Conservation (phyloP, 1,140 invertebrate genomes). For the Liolophura sinensis region DNA sequence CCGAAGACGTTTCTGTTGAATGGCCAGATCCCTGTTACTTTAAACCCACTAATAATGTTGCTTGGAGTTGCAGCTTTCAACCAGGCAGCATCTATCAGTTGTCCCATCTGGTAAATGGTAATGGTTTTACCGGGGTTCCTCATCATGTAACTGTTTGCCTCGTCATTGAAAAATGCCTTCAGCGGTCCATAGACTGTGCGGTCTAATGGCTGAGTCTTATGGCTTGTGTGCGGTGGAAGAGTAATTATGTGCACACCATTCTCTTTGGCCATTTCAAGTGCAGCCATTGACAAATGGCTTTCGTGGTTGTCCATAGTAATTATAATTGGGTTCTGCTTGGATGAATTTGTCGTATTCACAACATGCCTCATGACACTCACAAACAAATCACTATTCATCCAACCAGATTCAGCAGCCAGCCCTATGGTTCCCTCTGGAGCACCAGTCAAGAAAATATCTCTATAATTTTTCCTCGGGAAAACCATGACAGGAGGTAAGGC, state of each 20-base stretch:
- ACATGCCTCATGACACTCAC: slow-evolving; percentile 60
- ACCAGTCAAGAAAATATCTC: slow-evolving; percentile 55
- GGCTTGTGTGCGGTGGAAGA: slow-evolving; percentile 43
- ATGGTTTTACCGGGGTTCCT: slow-evolving; percentile 7
- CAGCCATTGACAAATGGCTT: slow-evolving; percentile 34
- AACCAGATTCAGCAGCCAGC: slow-evolving; percentile 56
- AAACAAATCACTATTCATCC: slow-evolving; percentile 61
- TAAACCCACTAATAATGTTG: slow-evolving; percentile 13
- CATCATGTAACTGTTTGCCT: too few species aligned
- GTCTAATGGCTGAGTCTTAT: slow-evolving; percentile 12
- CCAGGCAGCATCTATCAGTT: not conserved
- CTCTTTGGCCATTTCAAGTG: slow-evolving; percentile 38
- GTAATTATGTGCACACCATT: slow-evolving; percentile 56
- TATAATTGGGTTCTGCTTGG: too few species aligned
- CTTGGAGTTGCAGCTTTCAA: not conserved
- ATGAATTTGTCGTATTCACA: slow-evolving; percentile 53
- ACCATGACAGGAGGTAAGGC: slow-evolving; percentile 43
- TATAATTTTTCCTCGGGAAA: slow-evolving; percentile 41
- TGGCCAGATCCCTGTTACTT: slow-evolving; percentile 10
- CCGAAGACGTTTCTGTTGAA: slow-evolving; percentile 7
- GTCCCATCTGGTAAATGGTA: slow-evolving; percentile 8
- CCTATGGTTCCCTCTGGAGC: slow-evolving; percentile 55
- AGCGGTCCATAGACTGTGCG: slow-evolving; percentile 6
- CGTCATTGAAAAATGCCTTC: too few species aligned
- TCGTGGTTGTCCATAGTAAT: slow-evolving; percentile 58